Evolutionary conservation across 2,113 vertebrate species (phyloP).

Genomic region (Donacobius atricapilla): DNA sequence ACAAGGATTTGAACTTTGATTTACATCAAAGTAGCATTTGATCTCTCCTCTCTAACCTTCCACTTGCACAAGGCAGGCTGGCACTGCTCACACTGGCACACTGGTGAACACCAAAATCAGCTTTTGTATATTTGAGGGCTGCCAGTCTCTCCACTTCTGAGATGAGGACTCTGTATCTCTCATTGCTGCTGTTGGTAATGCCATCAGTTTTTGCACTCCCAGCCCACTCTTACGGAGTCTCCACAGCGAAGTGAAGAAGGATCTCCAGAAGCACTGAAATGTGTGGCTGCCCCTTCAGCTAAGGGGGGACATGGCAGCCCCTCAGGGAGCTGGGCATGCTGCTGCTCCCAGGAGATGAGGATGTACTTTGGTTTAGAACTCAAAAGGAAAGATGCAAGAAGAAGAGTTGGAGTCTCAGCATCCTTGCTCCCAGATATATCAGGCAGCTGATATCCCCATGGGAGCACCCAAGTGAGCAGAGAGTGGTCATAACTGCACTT

Average conservation of each 20-base stretch:
- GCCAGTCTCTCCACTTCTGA: neutral
- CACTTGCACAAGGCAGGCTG: neutral
- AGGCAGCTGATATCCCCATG: neutral
- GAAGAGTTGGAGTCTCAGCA: neutral
- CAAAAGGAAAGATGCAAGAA: neutral
- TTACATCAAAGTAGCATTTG: neutral
- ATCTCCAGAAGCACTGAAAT: fast-evolving
- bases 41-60: neutral
- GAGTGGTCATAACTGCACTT: neutral
- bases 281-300: fast-evolving
- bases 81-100: neutral
- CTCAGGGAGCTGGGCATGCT: neutral
- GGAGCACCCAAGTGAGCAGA: neutral
- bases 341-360: neutral
- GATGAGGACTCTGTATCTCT: neutral
- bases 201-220: neutral
- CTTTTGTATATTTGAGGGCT: neutral
- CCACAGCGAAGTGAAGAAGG: fast-evolving
- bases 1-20: neutral
- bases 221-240: neutral
- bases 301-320: fast-evolving
- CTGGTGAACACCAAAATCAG: neutral
- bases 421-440: fast-evolving
- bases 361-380: neutral
- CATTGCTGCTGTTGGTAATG: fast-evolving